Conservation (phyloP, 2,797 vertebrate species). For the Carcharodon carcharias region DNA sequence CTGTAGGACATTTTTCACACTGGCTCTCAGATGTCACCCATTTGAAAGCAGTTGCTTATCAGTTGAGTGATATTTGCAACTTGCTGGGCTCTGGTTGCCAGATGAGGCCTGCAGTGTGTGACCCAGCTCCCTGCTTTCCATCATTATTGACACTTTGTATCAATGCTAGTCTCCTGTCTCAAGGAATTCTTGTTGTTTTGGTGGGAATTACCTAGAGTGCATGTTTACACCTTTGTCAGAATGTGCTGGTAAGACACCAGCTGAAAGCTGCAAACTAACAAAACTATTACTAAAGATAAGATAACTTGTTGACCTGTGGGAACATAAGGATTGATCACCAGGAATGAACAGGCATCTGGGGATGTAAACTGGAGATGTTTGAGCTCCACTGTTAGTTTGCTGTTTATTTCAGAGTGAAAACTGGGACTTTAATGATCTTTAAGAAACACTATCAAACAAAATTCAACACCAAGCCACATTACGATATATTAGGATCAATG, state of each 20-base stretch:
- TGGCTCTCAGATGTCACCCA: background rate
- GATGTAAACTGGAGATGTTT: background rate
- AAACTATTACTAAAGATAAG: constrained; percentile 22
- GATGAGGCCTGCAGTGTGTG: constrained; percentile 5
- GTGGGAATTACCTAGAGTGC: constrained; percentile 13
- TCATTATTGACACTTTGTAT: constrained; percentile 30
- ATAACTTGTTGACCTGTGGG: constrained; percentile 20
- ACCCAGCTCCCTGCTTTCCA: constrained; percentile 15
- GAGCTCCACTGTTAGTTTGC: background rate
- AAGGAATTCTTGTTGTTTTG: background rate
- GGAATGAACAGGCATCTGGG: background rate
- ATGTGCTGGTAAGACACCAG: constrained; percentile 13
- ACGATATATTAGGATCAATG: background rate
- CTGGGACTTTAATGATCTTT: background rate
- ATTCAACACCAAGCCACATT: background rate
- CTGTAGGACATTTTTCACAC: constrained; percentile 11
- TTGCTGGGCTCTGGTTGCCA: constrained; percentile 21
- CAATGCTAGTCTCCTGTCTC: background rate
- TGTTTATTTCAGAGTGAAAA: background rate
- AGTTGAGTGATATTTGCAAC: constrained; percentile 34
- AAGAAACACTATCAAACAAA: background rate
- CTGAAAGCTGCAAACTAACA: constrained; percentile 33
- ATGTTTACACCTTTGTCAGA: constrained; percentile 25
- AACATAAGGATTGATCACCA: constrained; percentile 2
- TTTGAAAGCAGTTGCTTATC: constrained; percentile 30